These are phyloP conservation scores for Scarus forsteni DNA, from an alignment of 2,797 vertebrate species.

Conservation along the genomic window DNA sequence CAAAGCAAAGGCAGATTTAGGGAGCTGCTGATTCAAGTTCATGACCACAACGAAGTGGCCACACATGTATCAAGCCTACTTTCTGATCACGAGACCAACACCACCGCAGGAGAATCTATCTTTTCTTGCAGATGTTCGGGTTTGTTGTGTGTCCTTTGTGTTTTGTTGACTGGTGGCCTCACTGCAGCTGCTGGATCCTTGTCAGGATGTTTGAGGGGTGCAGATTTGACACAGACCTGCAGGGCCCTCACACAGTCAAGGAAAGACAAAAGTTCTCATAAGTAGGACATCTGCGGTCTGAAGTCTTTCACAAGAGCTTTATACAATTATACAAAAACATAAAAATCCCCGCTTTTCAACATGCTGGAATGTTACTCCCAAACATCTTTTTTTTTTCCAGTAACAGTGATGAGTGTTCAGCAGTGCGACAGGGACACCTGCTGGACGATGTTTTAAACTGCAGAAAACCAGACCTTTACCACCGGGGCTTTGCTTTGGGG, in stretches of 20 bases:
- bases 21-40: too few species aligned
- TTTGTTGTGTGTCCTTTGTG: background rate
- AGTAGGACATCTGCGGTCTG: too few species aligned
- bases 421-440: conserved; percentile 36
- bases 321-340: too few species aligned
- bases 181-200: conserved; percentile 38
- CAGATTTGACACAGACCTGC: background rate
- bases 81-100: background rate
- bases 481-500: too few species aligned
- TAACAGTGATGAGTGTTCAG: background rate
- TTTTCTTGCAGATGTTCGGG: background rate
- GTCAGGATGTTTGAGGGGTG: background rate
- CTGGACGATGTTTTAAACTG: conserved; percentile 18
- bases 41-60: background rate
- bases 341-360: too few species aligned
- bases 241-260: background rate
- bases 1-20: too few species aligned
- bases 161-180: conserved; percentile 17
- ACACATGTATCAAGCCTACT: background rate
- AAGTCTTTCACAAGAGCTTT: background rate
- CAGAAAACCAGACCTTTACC: background rate
- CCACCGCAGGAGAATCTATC: background rate
- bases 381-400: background rate
- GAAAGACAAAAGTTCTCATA: background rate
- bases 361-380: background rate